A percentile compares a stretch with the other conserved stretches of the same genome.
phyloP scores from a whole-genome alignment of 2,113 vertebrate species.

The Ammodytes dubius region DNA sequence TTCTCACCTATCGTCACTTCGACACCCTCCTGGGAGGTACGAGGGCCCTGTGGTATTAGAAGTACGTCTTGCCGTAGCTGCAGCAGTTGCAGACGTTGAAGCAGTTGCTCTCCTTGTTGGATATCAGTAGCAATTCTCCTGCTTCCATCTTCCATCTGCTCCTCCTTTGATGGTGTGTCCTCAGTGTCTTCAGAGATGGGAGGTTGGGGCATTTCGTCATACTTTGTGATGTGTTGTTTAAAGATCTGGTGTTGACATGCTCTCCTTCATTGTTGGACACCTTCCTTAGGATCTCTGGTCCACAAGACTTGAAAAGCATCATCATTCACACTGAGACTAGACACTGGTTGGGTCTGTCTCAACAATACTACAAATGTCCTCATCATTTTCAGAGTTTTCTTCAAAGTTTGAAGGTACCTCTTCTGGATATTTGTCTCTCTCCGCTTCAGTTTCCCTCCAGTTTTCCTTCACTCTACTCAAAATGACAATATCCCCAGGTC shows the following conservation, averaged over 20 bases:
- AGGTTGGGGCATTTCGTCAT: conserved; percentile 20
- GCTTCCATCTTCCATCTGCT: conserved; percentile 28
- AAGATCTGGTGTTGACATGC: conserved; percentile 31
- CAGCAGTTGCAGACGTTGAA: conserved; percentile 75
- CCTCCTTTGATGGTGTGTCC: not conserved
- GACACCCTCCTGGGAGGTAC: conserved; percentile 23
- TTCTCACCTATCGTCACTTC: conserved; percentile 23
- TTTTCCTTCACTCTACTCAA: conserved; percentile 18
- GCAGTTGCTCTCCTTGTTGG: conserved; percentile 79
- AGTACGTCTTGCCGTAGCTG: conserved; percentile 68
- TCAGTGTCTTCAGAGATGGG: conserved; percentile 16
- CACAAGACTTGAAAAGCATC: not conserved
- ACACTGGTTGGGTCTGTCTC: conserved; percentile 4
- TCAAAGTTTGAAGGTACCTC: conserved; percentile 8
- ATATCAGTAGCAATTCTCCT: conserved; percentile 55
- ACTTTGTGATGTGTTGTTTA: conserved; percentile 40
- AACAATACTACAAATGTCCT: conserved; percentile 13
- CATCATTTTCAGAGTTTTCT: conserved; percentile 15
- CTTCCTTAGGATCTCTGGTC: conserved; percentile 9
- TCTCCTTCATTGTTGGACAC: conserved; percentile 2
- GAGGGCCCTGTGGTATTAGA: conserved; percentile 17
- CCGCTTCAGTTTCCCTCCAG: not conserved
- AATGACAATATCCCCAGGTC: conserved; percentile 13
- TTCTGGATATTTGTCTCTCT: conserved; percentile 16
- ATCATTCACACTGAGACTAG: not conserved